Conservation (phyloP, 23 tunicate species). For the Styela plicata region DNA sequence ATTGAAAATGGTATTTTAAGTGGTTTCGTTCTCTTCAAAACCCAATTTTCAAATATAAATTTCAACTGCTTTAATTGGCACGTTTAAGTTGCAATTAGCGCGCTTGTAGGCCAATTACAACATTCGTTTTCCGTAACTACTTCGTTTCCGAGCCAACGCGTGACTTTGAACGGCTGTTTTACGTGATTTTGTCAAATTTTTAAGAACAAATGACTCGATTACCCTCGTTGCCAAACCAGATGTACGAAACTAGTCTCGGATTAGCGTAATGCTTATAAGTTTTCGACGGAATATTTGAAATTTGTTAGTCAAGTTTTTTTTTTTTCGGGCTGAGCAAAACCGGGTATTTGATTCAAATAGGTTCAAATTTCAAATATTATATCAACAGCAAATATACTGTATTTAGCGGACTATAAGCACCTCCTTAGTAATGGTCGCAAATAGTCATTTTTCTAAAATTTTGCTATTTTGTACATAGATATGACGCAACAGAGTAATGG, state of each 20-base stretch:
- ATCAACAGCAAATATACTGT: too few species aligned
- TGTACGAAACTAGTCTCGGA: background rate
- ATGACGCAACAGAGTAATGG: too few species aligned
- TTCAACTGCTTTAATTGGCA: background rate
- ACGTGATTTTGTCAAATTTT: background rate
- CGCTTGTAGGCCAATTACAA: background rate
- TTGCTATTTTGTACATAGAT: too few species aligned
- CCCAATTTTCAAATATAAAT: background rate
- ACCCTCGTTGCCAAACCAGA: background rate
- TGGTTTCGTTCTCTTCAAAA: background rate
- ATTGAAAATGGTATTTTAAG: background rate
- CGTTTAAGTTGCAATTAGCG: background rate
- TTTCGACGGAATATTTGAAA: too few species aligned
- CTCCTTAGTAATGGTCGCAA: too few species aligned
- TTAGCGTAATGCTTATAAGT: too few species aligned
- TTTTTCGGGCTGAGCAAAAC: too few species aligned
- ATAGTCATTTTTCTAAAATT: too few species aligned
- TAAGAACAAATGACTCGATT: background rate
- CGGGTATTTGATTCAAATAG: too few species aligned
- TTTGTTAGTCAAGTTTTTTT: too few species aligned
- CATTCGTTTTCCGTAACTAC: background rate
- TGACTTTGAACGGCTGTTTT: background rate
- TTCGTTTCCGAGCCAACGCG: background rate
- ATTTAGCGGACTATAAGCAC: too few species aligned
- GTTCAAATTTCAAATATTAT: too few species aligned